Conservation (phyloP, 1,140 invertebrate genomes). For the Eciton burchellii region DNA sequence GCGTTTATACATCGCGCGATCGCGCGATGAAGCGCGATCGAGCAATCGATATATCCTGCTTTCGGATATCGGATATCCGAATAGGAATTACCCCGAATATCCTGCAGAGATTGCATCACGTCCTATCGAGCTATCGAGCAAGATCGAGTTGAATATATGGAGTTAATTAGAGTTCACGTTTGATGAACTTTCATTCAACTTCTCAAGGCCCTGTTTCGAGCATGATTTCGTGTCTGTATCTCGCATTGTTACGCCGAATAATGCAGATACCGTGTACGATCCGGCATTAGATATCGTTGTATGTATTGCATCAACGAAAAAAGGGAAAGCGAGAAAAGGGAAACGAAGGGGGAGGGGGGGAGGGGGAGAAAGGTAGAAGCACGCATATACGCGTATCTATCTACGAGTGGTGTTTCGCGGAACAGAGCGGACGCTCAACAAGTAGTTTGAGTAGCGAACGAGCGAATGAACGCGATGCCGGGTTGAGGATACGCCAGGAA, state of each 20-base stretch:
- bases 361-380: not conserved
- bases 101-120: too few species aligned
- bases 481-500: not conserved
- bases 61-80: not conserved
- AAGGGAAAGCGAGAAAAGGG: not conserved
- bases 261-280: too few species aligned
- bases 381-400: not conserved
- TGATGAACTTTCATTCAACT: too few species aligned
- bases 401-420: conserved; percentile 46
- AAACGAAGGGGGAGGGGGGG: not conserved
- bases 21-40: too few species aligned
- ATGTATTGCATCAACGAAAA: not conserved
- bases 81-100: too few species aligned
- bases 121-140: too few species aligned
- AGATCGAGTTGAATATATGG: too few species aligned
- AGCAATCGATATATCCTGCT: not conserved
- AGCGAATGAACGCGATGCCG: not conserved
- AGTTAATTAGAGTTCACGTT: too few species aligned
- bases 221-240: too few species aligned
- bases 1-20: not conserved
- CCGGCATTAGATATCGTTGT: too few species aligned
- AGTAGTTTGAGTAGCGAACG: conserved; percentile 71
- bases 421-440: conserved; percentile 71
- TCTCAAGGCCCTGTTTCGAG: too few species aligned
- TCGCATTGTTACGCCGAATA: too few species aligned